phyloP scores from a whole-genome alignment of 2,797 vertebrate genomes.

The Halcyon badia region DNA sequence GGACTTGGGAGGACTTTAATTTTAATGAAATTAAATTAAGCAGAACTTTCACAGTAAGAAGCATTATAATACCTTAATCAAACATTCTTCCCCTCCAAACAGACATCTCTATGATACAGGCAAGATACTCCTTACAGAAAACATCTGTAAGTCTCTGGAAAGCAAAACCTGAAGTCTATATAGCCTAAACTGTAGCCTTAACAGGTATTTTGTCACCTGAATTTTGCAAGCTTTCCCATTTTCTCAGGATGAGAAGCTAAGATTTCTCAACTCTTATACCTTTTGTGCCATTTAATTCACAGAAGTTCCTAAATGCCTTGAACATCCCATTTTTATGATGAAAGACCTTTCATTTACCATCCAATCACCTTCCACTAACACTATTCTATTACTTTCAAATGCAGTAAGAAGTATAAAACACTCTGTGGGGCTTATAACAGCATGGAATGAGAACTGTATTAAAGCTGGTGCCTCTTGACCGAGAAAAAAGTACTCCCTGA shows the following conservation, averaged over 20 bases:
- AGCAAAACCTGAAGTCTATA: neutral
- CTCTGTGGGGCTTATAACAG: neutral
- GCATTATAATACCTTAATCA: neutral
- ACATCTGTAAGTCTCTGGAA: neutral
- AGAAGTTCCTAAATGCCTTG: conserved; percentile 3
- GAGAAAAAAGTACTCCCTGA: neutral
- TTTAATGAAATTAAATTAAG: neutral
- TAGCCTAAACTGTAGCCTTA: neutral
- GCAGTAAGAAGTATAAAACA: neutral
- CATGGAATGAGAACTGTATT: conserved; percentile 14
- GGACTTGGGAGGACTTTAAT: neutral
- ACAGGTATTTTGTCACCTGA: neutral
- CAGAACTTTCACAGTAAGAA: neutral
- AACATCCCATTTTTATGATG: conserved; percentile 31
- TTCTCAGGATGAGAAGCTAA: neutral
- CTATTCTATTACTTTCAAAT: conserved; percentile 23
- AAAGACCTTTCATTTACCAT: conserved; percentile 37
- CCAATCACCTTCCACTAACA: neutral
- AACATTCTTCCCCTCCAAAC: neutral
- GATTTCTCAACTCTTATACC: neutral
- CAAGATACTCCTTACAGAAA: neutral
- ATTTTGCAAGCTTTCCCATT: conserved; percentile 13
- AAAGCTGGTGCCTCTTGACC: conserved; percentile 36
- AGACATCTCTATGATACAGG: accelerated
- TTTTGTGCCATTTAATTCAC: conserved; percentile 2